A percentile compares a stretch with the other conserved stretches of the same genome.
Conservation (phyloP, 1,140 invertebrate species). For the Panulirus ornatus region DNA sequence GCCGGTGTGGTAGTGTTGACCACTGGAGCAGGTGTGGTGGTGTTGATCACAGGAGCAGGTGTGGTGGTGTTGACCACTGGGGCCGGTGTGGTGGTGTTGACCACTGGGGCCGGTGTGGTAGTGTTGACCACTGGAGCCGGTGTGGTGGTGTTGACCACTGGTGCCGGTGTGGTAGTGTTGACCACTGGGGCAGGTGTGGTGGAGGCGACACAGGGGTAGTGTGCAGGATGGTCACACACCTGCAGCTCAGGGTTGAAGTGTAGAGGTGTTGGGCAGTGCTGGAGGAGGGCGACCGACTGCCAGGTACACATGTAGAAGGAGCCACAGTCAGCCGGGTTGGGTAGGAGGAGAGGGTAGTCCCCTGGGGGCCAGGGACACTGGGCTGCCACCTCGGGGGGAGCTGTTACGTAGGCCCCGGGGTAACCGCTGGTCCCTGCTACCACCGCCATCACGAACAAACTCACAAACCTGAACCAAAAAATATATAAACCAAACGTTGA, state of each 20-base stretch:
- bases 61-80: too few species aligned
- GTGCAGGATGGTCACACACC: constrained; percentile 4
- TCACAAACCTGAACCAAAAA: background rate
- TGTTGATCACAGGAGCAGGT: too few species aligned
- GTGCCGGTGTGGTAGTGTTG: too few species aligned
- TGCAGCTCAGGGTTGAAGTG: background rate
- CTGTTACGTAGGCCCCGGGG: background rate
- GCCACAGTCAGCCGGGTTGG: constrained; percentile 20
- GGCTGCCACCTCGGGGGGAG: constrained; percentile 5
- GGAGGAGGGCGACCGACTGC: background rate
- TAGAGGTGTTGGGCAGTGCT: background rate
- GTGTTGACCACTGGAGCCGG: too few species aligned
- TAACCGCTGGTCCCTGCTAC: background rate
- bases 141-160: too few species aligned
- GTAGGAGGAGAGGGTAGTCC: constrained; percentile 20
- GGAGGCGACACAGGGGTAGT: background rate
- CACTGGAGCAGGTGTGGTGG: too few species aligned
- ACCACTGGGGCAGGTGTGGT: too few species aligned
- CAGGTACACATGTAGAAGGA: constrained; percentile 46
- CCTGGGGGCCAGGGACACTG: constrained; percentile 6
- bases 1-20: too few species aligned
- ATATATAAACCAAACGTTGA: too few species aligned
- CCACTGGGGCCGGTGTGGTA: too few species aligned
- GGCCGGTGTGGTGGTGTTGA: too few species aligned
- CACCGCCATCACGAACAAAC: background rate